Evolutionary conservation across 2,888 invertebrate species (phyloP), one percentile per base, ranked within the genome.

Genomic region (Epiblema foenella): DNA sequence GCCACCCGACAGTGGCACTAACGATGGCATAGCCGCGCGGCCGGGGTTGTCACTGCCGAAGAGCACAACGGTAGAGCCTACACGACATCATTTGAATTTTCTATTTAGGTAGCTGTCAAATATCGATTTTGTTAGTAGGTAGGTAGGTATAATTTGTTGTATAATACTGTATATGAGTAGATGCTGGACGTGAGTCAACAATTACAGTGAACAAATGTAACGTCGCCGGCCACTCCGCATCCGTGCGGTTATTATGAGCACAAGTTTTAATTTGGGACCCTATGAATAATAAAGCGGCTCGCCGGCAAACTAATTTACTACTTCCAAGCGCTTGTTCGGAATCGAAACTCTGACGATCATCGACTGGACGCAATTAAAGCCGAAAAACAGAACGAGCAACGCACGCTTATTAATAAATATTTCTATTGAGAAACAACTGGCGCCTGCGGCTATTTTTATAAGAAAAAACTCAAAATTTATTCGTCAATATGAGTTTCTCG

Each of bases 201-300:
- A 39, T 18, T 3, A 17, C 18, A 20, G 20, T 39, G 39, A 39
- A 58, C 39, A 58, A 58, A 58, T 7, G 46, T 46, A 42, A n/a
- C 46, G n/a, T 7, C n/a, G n/a, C n/a, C n/a, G 46, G 46, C 46
- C n/a, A 5, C 1, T 46, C 46, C 46, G 46, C 46, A 46, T 10
- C 79, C 75, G 79, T 79, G 81, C 82, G 84, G 84, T 84, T 88
- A 24, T 24, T 24, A 87, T 87, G 85, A 86, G 85, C 79, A 87
- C 88, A 87, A 87, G 80, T 90, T 90, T 91, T 91, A 91, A 91
- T 92, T 91, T 89, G 89, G 89, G 89, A 89, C 85, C 88, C 89
- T 89, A 91, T 91, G 92, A 91, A 91, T 91, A 92, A 91, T 90
- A 90, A 89, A 84, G 85, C 81, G 83, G 83, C 86, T 85, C 85